These are phyloP conservation scores for Sciurus niger DNA, from an alignment of 2,113 vertebrate genomes.

Conservation along the genomic window DNA sequence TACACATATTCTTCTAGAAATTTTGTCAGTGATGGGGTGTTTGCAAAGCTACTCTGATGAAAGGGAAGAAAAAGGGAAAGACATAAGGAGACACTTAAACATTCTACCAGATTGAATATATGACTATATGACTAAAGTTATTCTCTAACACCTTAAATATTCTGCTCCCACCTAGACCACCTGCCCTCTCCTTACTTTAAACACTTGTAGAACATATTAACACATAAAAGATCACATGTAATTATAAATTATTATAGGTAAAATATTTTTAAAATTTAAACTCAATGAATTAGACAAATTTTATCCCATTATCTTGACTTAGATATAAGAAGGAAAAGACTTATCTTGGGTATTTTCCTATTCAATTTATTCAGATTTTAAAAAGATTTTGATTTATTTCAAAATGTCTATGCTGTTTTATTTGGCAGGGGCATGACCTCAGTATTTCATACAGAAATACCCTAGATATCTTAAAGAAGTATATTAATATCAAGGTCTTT, in stretches of 20 bases:
- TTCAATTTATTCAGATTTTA: neutral
- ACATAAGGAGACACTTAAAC: neutral
- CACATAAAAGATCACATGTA: neutral
- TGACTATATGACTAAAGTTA: neutral
- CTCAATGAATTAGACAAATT: neutral
- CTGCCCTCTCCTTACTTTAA: neutral
- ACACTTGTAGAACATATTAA: neutral
- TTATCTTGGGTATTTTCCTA: neutral
- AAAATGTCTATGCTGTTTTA: neutral
- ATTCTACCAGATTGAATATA: neutral
- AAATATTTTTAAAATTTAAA: neutral
- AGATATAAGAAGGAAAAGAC: neutral
- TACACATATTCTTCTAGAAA: neutral
- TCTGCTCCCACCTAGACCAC: too few species aligned
- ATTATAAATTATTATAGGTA: neutral
- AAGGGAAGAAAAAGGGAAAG: neutral
- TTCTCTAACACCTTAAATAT: neutral
- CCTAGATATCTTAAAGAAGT: neutral
- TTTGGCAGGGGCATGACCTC: neutral
- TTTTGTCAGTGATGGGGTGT: neutral
- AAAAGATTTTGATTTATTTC: neutral
- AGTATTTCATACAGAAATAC: neutral
- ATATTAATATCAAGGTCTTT: neutral
- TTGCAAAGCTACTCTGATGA: neutral
- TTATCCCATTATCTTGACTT: neutral